A percentile compares a stretch with the other conserved stretches of the same genome.
Conservation (phyloP, 2,888 invertebrate species). For the Parascotia fuliginaria region DNA sequence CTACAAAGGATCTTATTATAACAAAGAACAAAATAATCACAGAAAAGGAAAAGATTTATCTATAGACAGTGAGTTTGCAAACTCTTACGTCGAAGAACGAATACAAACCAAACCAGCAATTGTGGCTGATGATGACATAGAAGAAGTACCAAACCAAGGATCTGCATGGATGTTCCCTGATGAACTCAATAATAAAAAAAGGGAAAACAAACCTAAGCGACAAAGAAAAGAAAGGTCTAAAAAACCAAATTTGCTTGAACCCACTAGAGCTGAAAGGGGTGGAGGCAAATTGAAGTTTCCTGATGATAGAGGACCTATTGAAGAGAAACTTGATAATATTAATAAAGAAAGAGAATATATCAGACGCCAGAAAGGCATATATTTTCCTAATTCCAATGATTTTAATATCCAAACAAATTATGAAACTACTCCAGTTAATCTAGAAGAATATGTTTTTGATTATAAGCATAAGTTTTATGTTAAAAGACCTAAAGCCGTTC, state of each 20-base stretch:
- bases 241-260: slow-evolving; percentile 4
- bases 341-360: slow-evolving; percentile 22
- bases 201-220: slow-evolving; percentile 22
- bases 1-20: slow-evolving; percentile 50
- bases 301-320: slow-evolving; percentile 30
- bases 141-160: slow-evolving; percentile 34
- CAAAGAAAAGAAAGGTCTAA: slow-evolving; percentile 13
- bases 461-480: slow-evolving; percentile 50
- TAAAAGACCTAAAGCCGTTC: slow-evolving; percentile 30
- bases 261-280: slow-evolving; percentile 32
- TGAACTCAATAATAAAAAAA: slow-evolving; percentile 20
- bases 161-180: slow-evolving; percentile 67
- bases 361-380: slow-evolving; percentile 43
- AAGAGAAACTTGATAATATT: slow-evolving; percentile 5
- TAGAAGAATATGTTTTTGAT: slow-evolving; percentile 50
- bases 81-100: slow-evolving; percentile 54
- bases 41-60: slow-evolving; percentile 39
- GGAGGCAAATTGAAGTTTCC: slow-evolving; percentile 54
- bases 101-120: slow-evolving; percentile 65
- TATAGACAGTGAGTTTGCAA: slow-evolving; percentile 36
- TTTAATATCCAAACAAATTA: slow-evolving; percentile 19
- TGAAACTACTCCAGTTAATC: slow-evolving; percentile 30
- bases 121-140: slow-evolving; percentile 6
- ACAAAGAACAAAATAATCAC: slow-evolving; percentile 47
- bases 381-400: slow-evolving; percentile 36